A percentile compares a stretch with the other conserved stretches of the same genome.
phyloP scores from a whole-genome alignment of 2,888 invertebrate genomes.

The Drosophila borealis region DNA sequence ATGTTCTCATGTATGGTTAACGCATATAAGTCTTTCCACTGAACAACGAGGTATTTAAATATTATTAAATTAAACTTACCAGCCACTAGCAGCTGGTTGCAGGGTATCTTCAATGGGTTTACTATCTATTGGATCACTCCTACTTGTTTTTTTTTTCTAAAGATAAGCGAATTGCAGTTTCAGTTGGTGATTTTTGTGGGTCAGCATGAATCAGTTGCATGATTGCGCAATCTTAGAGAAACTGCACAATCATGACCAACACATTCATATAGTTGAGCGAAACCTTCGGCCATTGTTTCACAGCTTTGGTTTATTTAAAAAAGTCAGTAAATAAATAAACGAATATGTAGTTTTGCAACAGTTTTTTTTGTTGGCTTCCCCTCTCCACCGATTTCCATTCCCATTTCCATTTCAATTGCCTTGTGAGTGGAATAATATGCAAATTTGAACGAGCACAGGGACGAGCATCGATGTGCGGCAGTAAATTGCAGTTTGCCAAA shows the following conservation, averaged over 20 bases:
- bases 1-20: no score
- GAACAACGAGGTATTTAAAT: no score
- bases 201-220: conserved; percentile 66
- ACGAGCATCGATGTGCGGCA: conserved; percentile 52
- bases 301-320: conserved; percentile 24
- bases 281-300: conserved; percentile 28
- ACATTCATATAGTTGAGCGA: conserved; percentile 7
- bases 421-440: conserved; percentile 79
- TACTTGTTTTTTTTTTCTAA: conserved; percentile 12
- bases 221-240: conserved; percentile 58
- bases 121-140: background rate
- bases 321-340: conserved; percentile 67
- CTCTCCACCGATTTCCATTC: conserved; percentile 35
- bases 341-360: conserved; percentile 52
- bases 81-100: background rate
- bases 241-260: conserved; percentile 55
- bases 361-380: conserved; percentile 27
- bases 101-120: background rate
- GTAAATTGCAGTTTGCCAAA: conserved; percentile 77
- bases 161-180: conserved; percentile 49
- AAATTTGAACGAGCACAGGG: conserved; percentile 57
- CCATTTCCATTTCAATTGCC: conserved; percentile 72
- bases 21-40: no score
- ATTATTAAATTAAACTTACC: no score
- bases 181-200: conserved; percentile 54